A percentile compares a stretch with the other conserved stretches of the same genome.
These are phyloP conservation scores for Pseudomyrmex pallidus DNA, from an alignment of 1,140 invertebrate species.

Conservation along the genomic window DNA sequence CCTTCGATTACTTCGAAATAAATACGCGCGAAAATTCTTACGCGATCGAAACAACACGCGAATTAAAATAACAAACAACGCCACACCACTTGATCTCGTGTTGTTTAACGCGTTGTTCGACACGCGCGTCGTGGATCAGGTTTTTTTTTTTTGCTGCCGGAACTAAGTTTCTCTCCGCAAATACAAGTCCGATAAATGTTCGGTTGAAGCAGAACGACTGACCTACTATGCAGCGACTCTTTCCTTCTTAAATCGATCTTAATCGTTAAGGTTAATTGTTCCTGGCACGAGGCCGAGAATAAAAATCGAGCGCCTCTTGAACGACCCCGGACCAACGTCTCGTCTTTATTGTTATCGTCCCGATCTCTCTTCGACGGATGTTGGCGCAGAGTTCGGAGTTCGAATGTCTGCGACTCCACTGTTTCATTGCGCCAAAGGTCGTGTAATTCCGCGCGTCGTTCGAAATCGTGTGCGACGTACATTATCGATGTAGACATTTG, in stretches of 20 bases:
- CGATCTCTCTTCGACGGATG: constrained; percentile 36
- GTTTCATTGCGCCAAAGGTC: constrained; percentile 30
- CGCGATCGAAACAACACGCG: not conserved
- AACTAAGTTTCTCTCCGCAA: not conserved
- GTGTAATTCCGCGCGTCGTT: not conserved
- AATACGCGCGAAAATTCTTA: constrained; percentile 26
- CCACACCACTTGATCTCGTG: not conserved
- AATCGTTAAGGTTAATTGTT: constrained; percentile 73
- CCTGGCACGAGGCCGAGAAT: constrained; percentile 61
- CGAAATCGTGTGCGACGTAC: not conserved
- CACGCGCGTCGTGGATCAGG: not conserved
- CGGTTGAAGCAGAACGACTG: constrained; percentile 11
- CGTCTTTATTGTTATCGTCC: constrained; percentile 58
- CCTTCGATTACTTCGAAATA: constrained; percentile 26
- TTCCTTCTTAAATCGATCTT: constrained; percentile 57
- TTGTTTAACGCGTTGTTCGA: not conserved
- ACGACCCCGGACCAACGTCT: constrained; percentile 36
- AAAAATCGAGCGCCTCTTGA: constrained; percentile 51
- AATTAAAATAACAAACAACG: constrained; percentile 31
- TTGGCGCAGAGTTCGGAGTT: constrained; percentile 28
- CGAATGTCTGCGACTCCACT: not conserved
- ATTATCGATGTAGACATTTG: not conserved
- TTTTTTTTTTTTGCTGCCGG: not conserved
- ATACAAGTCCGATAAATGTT: not conserved
- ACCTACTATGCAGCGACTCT: not conserved